Base-by-base conservation (phyloP, 53 echinoderm and acorn worm genomes). In the Patiria pectinifera region DNA sequence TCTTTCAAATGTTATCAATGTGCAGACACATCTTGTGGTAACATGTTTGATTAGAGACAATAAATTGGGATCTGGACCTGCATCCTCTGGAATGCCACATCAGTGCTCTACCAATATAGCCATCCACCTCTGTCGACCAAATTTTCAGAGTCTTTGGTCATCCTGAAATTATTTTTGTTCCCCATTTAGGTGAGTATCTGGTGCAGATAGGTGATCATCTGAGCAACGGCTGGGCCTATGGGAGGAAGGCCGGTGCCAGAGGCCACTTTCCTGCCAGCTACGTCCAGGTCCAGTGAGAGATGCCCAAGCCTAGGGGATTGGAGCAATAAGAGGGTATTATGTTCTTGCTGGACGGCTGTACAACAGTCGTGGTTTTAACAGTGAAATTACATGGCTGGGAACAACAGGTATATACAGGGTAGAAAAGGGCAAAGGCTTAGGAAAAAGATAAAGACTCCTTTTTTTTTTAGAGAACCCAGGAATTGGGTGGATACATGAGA, bases 231-330 rank as follows among this genome's bases (percentile, higher is more conserved):
- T 96, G 96, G 96, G 96, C 96, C 45, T 86, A 86, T 72, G 96
- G 96, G 0, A 87, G 96, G 63, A 93, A 87, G 45, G 86, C 79
- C 58, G 87, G 83, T 3, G 84, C 59, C 70, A 62, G 11, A 15
- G 96, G 96, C 2, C 93, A 95, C 84, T 96, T 96, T 75, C 96
- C 96, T 18, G 96, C 96, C 25, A 94, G 94, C 80, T 96, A 96
- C 87, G 96, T 96, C 25, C 91, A 89, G 66, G 96, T 96, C 25
- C 91, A 89, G 66, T 89, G 89, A 89, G 43, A 61, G 74, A 4
- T 10, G 22, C 74, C 4, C 22, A n/a, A 74, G 19, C 9, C 22
- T 74, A 7, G 3, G 24, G 24, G 9, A 74, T 74, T 23, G 74
- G 74, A 4, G 19, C 24, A 74, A 14, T 22, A 18, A 16, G n/a